Base-by-base conservation (phyloP, 2,888 invertebrate genomes). In the Oxytorus armatus region DNA sequence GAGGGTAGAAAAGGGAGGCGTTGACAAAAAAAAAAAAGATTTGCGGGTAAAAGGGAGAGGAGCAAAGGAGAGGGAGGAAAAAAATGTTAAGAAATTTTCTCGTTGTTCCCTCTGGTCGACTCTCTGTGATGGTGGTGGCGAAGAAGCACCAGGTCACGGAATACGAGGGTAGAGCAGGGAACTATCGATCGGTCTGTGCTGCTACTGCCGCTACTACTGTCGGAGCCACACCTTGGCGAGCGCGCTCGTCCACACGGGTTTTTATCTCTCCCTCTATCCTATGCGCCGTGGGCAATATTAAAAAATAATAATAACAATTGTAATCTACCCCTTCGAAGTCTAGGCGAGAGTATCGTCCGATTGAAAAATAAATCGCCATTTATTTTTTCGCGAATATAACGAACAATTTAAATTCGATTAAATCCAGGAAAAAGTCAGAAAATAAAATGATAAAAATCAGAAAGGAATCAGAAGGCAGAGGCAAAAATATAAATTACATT, bases 71-170 rank as follows among this genome's bases (percentile, higher is more conserved):
- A 70, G 57, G 18, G 23, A 59, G 23, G 5, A 14, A 21, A 47
- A 57, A 47, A 21, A 57, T 33, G 77, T 77, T 73, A 73, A 16
- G 16, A 80, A 77, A 68, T 73, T 68, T 73, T 73, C 65, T 75
- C 74, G 74, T 55, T 77, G 57, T 59, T 68, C 49, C 25, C 66
- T 55, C 10, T 8, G 49, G 36, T 72, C 47, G 72, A 49, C 44
- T 61, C n/a, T n/a, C n/a, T n/a, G 36, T 21, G 65, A 49, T 68
- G 66, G 66, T 72, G 70, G 61, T 69, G 73, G 73, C 63, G 69
- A 81, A 81, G 80, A 81, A 77, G 77, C 77, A 81, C 80, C 80
- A 77, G 80, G 80, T 81, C 80, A 81, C 74, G 77, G 80, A 77
- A 74, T 69, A 77, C 77, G 77, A 77, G 80, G 73, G 77, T 77